Conservation (phyloP, 2,888 invertebrate species). For the Ceramica pisi region DNA sequence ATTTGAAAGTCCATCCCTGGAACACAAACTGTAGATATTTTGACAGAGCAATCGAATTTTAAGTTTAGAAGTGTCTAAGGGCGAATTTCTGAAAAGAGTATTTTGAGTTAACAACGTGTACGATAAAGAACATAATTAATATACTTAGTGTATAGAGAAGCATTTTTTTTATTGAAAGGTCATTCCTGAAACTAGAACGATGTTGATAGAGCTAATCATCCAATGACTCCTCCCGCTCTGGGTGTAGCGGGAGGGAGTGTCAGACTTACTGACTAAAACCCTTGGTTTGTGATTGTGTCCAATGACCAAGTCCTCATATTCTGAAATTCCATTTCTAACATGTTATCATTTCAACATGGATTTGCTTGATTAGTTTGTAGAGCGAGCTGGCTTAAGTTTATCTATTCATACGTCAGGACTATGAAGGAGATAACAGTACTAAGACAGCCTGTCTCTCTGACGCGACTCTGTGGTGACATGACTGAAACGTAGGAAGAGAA, state of each 20-base stretch:
- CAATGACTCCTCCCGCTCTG: too few relatives aligned
- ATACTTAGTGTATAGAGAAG: too few relatives aligned
- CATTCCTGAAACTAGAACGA: neutral
- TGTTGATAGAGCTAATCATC: too few relatives aligned
- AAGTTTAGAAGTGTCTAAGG: too few relatives aligned
- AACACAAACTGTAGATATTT: neutral
- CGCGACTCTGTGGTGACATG: neutral
- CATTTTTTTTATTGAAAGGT: neutral
- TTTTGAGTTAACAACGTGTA: neutral
- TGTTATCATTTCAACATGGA: neutral
- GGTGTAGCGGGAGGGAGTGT: too few relatives aligned
- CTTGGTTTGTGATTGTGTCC: neutral
- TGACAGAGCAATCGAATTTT: neutral
- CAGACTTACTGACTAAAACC: too few relatives aligned
- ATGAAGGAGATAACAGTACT: neutral
- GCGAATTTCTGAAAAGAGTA: too few relatives aligned
- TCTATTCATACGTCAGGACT: conserved; percentile 1
- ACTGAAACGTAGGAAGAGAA: conserved; percentile 4
- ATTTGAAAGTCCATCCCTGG: neutral
- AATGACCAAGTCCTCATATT: neutral
- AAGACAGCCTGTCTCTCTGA: neutral
- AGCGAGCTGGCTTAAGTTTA: neutral
- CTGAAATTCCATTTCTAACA: neutral
- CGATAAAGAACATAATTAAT: neutral
- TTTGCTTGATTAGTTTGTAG: neutral